Conservation (phyloP, 2,797 vertebrate species). For the Hypotaenidia philippensis region DNA sequence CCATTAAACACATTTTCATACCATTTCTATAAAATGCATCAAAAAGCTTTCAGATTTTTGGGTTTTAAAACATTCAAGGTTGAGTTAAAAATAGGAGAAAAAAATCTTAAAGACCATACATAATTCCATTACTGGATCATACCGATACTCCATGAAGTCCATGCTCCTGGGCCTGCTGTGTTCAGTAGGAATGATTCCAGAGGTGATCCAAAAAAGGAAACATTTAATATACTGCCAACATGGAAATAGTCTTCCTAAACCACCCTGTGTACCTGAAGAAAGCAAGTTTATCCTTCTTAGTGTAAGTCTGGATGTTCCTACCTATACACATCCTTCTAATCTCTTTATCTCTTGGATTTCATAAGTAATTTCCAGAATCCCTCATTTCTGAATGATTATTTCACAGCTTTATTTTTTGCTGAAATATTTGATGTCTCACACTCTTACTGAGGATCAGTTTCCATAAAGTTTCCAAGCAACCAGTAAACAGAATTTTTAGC, state of each 20-base stretch:
- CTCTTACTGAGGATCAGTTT: not conserved
- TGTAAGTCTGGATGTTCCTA: slow-evolving; percentile 20
- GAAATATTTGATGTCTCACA: not conserved
- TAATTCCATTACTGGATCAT: not conserved
- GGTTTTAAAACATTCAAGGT: not conserved
- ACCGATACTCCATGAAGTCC: not conserved
- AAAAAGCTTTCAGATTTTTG: not conserved
- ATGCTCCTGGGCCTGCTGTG: not conserved
- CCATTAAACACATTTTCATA: not conserved
- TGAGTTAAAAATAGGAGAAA: not conserved
- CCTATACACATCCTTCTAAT: not conserved
- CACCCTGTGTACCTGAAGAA: not conserved
- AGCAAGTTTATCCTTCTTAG: slow-evolving; percentile 14
- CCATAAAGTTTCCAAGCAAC: slow-evolving; percentile 4
- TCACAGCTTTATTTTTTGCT: not conserved
- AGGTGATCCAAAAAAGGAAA: not conserved
- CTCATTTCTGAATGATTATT: not conserved
- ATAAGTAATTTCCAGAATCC: not conserved
- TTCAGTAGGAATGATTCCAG: not conserved
- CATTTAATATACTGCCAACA: not conserved
- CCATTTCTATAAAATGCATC: not conserved
- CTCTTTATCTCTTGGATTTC: not conserved
- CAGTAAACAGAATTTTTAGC: not conserved
- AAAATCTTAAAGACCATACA: not conserved
- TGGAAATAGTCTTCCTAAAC: not conserved